Evolutionary conservation across 1,140 invertebrate genomes (phyloP).

Genomic region (Forficula auricularia): DNA sequence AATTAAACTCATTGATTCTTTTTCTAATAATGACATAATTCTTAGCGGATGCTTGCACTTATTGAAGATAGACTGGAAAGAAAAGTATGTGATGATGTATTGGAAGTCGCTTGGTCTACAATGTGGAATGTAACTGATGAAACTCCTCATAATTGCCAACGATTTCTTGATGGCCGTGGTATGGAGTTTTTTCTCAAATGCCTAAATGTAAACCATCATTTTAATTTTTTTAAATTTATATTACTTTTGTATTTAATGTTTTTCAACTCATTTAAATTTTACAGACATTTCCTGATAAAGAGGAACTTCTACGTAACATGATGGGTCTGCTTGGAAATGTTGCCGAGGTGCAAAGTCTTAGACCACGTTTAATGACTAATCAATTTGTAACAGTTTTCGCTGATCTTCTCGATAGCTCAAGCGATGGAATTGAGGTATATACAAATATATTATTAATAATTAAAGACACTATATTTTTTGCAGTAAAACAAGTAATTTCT

Average conservation of each 20-base stretch:
- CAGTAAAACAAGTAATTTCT: too few species aligned
- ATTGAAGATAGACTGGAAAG: conserved; percentile 57
- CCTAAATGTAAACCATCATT: conserved; percentile 38
- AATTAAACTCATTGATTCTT: conserved; percentile 2
- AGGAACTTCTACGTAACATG: conserved; percentile 84
- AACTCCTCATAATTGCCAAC: conserved; percentile 77
- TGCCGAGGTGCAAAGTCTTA: conserved; percentile 75
- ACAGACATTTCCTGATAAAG: conserved; percentile 68
- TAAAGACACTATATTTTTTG: background rate
- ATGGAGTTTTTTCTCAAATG: conserved; percentile 77
- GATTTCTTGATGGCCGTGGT: conserved; percentile 69
- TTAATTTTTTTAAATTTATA: too few species aligned
- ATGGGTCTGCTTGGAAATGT: conserved; percentile 93
- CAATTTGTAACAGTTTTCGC: conserved; percentile 75
- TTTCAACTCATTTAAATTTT: conserved; percentile 12
- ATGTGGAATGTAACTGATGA: conserved; percentile 98
- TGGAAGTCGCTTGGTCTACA: conserved; percentile 95
- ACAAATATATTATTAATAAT: too few species aligned
- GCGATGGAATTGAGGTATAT: conserved; percentile 85
- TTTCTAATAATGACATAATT: too few species aligned
- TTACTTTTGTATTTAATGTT: too few species aligned
- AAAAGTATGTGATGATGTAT: conserved; percentile 74
- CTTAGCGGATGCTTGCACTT: conserved; percentile 68
- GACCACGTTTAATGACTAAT: conserved; percentile 65
- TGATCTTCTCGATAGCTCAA: conserved; percentile 59